Conservation (phyloP, 2,113 vertebrate genomes). For the Protobothrops mucrosquamatus region DNA sequence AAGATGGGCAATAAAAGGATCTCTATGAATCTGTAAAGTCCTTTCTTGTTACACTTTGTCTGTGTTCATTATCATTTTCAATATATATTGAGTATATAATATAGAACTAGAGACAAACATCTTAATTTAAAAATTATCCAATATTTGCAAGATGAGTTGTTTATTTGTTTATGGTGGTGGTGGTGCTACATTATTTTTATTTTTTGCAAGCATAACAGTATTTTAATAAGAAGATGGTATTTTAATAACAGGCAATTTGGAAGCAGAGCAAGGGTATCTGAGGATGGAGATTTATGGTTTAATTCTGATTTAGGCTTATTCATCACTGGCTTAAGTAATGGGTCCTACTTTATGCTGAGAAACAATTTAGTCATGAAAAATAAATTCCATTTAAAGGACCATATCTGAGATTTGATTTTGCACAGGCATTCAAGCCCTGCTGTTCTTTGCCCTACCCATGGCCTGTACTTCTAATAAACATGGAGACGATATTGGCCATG, state of each 20-base stretch:
- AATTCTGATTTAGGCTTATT: background rate
- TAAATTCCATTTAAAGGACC: constrained; percentile 31
- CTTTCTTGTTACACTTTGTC: background rate
- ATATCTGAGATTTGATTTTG: background rate
- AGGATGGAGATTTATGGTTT: constrained; percentile 27
- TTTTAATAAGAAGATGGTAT: constrained; percentile 24
- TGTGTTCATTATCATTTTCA: background rate
- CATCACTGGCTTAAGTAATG: background rate
- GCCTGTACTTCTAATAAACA: constrained; percentile 24
- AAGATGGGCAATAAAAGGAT: background rate
- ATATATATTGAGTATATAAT: background rate
- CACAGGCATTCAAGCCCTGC: constrained; percentile 20
- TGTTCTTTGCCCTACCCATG: constrained; percentile 23
- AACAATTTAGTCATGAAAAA: constrained; percentile 20
- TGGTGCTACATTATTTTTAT: background rate
- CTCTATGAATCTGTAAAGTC: background rate
- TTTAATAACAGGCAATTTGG: constrained; percentile 16
- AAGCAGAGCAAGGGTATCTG: constrained; percentile 1
- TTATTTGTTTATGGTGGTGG: background rate
- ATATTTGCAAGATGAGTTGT: rapidly evolving
- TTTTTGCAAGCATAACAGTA: constrained; percentile 10
- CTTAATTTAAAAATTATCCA: background rate
- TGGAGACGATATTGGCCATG: background rate
- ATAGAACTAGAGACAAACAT: background rate
- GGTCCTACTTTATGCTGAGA: constrained; percentile 9